phyloP scores from a whole-genome alignment of 2,888 invertebrate genomes.

The Perdita meconis region DNA sequence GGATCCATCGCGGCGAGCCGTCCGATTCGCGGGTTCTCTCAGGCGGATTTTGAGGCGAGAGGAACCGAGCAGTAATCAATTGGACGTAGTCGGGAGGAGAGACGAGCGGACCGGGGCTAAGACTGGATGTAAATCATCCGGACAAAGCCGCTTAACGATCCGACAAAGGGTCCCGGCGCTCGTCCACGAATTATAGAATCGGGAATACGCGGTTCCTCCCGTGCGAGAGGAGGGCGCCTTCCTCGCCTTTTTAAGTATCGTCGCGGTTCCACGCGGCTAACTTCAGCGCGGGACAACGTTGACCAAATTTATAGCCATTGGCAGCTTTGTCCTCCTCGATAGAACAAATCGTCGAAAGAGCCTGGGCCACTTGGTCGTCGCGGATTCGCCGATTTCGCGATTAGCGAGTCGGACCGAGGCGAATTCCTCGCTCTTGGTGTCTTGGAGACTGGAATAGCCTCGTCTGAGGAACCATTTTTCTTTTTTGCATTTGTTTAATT shows the following conservation, averaged over 20 bases:
- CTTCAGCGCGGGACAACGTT: slow-evolving; percentile 34
- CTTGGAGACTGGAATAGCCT: neutral
- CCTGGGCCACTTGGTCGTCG: slow-evolving; percentile 44
- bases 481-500: no score
- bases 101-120: slow-evolving; percentile 72
- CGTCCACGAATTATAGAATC: slow-evolving; percentile 82
- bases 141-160: slow-evolving; percentile 84
- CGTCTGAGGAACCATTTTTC: no score
- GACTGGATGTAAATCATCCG: slow-evolving; percentile 82
- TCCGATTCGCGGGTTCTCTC: slow-evolving; percentile 51
- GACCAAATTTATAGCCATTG: slow-evolving; percentile 78
- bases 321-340: slow-evolving; percentile 75
- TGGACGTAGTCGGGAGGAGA: slow-evolving; percentile 73
- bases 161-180: slow-evolving; percentile 81
- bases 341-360: slow-evolving; percentile 68
- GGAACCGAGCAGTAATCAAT: slow-evolving; percentile 78
- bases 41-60: slow-evolving; percentile 66
- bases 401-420: slow-evolving; percentile 53
- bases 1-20: slow-evolving; percentile 22
- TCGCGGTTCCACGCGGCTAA: slow-evolving; percentile 81
- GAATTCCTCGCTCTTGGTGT: slow-evolving; percentile 47
- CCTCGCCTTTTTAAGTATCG: slow-evolving; percentile 77
- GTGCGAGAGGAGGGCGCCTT: slow-evolving; percentile 9
- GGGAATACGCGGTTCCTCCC: slow-evolving; percentile 72
- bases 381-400: slow-evolving; percentile 67